These are phyloP conservation scores for Exaiptasia diaphana DNA, from an alignment of 64 coral and sea anemone genomes.

Conservation along the genomic window DNA sequence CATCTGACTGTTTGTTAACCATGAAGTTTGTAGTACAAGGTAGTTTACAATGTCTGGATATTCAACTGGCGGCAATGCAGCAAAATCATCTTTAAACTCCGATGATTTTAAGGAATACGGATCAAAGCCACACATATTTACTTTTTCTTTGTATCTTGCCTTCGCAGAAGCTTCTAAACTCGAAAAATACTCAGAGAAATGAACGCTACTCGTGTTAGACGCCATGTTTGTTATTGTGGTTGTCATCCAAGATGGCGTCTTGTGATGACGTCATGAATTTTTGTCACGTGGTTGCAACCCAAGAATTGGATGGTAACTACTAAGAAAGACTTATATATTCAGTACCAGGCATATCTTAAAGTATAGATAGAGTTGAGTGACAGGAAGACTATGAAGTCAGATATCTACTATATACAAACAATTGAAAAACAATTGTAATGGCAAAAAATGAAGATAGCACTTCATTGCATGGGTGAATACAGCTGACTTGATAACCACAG, in stretches of 20 bases:
- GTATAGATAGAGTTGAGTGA: too few species aligned
- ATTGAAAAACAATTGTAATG: too few species aligned
- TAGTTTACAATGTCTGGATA: conserved; percentile 68
- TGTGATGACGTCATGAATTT: conserved; percentile 13
- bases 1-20: conserved; percentile 21
- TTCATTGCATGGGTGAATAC: too few species aligned
- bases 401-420: too few species aligned
- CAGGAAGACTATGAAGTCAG: too few species aligned
- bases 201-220: not conserved
- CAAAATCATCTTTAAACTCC: conserved; percentile 25
- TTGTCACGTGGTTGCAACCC: conserved; percentile 52
- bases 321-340: too few species aligned
- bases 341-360: too few species aligned
- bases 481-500: too few species aligned
- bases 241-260: conserved; percentile 11
- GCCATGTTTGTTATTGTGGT: not conserved
- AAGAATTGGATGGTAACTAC: conserved; percentile 3
- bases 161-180: conserved; percentile 6
- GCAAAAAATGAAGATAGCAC: too few species aligned
- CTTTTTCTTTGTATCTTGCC: conserved; percentile 49
- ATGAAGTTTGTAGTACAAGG: conserved; percentile 41
- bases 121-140: conserved; percentile 36
- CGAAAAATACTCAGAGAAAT: conserved; percentile 38
- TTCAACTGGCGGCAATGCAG: conserved; percentile 14
- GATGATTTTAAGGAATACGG: conserved; percentile 16